These are phyloP conservation scores for Balaeniceps rex DNA, from an alignment of 2,113 vertebrate species.

Conservation along the genomic window DNA sequence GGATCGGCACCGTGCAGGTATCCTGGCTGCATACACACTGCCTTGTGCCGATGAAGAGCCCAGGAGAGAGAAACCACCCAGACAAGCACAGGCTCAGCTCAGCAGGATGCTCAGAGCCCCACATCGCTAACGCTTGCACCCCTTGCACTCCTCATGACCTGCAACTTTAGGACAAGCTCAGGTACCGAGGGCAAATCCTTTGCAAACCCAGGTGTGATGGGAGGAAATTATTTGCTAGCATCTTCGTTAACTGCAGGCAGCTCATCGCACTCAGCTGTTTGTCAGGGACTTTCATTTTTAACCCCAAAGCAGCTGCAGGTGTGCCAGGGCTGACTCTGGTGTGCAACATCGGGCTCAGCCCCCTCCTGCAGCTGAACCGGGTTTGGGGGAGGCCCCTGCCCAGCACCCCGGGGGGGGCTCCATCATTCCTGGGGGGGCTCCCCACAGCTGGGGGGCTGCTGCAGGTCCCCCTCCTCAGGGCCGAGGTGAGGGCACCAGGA, in stretches of 20 bases:
- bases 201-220: not conserved
- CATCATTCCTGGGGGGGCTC: too few relatives aligned
- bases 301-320: not conserved
- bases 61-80: not conserved
- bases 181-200: accelerated
- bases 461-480: not conserved
- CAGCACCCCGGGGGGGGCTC: not conserved
- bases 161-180: not conserved
- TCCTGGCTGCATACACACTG: accelerated
- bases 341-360: too few relatives aligned
- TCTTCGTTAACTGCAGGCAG: not conserved
- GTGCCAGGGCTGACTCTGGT: not conserved
- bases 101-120: not conserved
- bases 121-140: accelerated
- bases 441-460: too few relatives aligned
- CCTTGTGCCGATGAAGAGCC: not conserved
- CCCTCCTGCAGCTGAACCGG: not conserved
- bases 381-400: not conserved
- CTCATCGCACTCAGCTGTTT: not conserved
- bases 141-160: not conserved
- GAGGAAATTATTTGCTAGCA: not conserved
- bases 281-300: not conserved
- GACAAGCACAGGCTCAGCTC: accelerated
- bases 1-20: accelerated
- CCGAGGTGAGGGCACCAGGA: not conserved